These are phyloP conservation scores for Mormyrops attenuatus DNA, from an alignment of 2,797 vertebrate species.

Conservation along the genomic window DNA sequence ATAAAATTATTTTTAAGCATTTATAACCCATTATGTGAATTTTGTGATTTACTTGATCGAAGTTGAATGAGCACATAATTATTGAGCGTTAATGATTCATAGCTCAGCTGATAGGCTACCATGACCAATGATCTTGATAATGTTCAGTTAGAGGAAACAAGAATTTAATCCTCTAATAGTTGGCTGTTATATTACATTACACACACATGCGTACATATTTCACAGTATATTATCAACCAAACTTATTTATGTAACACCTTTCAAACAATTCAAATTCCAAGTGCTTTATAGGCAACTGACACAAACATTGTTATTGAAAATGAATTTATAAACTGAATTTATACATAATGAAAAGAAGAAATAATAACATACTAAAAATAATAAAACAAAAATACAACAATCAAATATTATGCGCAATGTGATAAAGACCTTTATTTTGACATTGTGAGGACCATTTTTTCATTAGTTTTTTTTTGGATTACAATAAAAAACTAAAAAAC, in stretches of 20 bases:
- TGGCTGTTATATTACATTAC: not conserved
- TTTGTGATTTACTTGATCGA: too few relatives aligned
- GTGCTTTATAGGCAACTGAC: not conserved
- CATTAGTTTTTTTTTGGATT: not conserved
- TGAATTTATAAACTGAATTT: not conserved
- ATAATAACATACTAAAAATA: not conserved
- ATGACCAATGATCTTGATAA: too few relatives aligned
- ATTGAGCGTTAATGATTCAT: not conserved
- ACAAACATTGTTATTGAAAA: not conserved
- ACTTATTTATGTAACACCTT: not conserved
- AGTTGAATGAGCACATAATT: too few relatives aligned
- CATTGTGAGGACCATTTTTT: not conserved
- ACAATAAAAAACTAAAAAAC: not conserved
- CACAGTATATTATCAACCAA: not conserved
- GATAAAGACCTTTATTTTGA: too few relatives aligned
- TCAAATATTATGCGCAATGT: not conserved
- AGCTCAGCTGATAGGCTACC: not conserved
- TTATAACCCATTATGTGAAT: too few relatives aligned
- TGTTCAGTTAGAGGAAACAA: not conserved
- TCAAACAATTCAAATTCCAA: not conserved
- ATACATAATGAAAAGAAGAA: too few relatives aligned
- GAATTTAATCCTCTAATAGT: not conserved
- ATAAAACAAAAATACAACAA: not conserved
- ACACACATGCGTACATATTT: not conserved
- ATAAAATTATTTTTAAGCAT: too few relatives aligned